Evolutionary conservation across 2,797 vertebrate genomes (phyloP).

Genomic region (Phrynocephalus vlangalii): DNA sequence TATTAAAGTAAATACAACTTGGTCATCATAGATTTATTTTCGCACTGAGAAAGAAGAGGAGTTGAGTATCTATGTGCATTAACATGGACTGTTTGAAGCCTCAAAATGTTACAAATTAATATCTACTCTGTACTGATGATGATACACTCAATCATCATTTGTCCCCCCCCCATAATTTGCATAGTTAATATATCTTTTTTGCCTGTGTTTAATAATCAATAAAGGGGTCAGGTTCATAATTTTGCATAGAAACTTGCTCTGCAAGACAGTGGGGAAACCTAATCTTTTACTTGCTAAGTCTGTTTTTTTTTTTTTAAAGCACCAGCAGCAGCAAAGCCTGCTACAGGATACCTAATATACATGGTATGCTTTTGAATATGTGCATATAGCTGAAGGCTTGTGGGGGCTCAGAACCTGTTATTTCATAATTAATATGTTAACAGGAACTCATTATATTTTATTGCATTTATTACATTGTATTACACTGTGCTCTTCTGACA

Average conservation of each 20-base stretch:
- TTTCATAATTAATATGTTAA: conserved; percentile 28
- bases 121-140: neutral
- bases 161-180: conserved; percentile 6
- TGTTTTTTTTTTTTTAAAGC: neutral
- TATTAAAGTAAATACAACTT: neutral
- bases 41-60: neutral
- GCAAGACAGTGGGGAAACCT: neutral
- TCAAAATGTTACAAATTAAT: neutral
- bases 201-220: neutral
- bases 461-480: conserved; percentile 34
- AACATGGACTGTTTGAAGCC: neutral
- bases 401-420: neutral
- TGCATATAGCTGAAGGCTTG: neutral
- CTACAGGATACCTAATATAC: neutral
- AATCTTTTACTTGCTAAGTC: neutral
- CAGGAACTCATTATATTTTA: conserved; percentile 20
- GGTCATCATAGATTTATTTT: neutral
- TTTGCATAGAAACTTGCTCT: neutral
- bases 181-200: neutral
- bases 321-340: neutral
- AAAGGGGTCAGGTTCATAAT: neutral
- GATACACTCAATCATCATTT: neutral
- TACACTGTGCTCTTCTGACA: conserved; percentile 20
- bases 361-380: neutral
- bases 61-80: neutral